Evolutionary conservation across 2,113 vertebrate genomes (phyloP).

Genomic region (Actenoides hombroni): DNA sequence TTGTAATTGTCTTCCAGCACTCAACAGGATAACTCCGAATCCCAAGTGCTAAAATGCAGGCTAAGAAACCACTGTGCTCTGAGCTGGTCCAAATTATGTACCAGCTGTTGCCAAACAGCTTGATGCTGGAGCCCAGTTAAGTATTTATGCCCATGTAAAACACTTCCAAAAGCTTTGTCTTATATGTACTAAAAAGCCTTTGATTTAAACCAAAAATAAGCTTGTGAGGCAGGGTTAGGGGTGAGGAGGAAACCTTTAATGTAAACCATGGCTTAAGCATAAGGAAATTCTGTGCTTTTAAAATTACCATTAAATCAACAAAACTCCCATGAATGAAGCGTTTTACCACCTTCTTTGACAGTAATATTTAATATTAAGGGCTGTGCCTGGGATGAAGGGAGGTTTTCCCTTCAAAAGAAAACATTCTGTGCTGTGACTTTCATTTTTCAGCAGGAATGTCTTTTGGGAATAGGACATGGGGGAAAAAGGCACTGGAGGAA

Average conservation of each 20-base stretch:
- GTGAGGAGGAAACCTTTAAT: neutral
- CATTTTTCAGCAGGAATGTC: neutral
- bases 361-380: neutral
- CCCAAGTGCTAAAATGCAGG: neutral
- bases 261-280: neutral
- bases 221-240: neutral
- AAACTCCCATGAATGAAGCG: neutral
- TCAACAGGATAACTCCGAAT: neutral
- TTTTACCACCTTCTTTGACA: neutral
- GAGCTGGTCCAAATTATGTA: neutral
- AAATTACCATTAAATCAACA: neutral
- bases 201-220: conserved; percentile 7
- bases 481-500: neutral
- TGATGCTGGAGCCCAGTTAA: neutral
- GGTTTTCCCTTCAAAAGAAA: neutral
- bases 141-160: conserved; percentile 6
- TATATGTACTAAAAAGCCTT: neutral
- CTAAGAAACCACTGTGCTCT: neutral
- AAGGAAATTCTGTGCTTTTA: neutral
- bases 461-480: neutral
- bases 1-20: neutral
- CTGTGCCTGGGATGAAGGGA: neutral
- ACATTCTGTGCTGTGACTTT: neutral
- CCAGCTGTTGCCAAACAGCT: conserved; percentile 13
- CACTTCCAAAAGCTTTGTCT: neutral